These are phyloP conservation scores for Hyalella azteca DNA, from an alignment of 2,888 invertebrate species.

Conservation along the genomic window DNA sequence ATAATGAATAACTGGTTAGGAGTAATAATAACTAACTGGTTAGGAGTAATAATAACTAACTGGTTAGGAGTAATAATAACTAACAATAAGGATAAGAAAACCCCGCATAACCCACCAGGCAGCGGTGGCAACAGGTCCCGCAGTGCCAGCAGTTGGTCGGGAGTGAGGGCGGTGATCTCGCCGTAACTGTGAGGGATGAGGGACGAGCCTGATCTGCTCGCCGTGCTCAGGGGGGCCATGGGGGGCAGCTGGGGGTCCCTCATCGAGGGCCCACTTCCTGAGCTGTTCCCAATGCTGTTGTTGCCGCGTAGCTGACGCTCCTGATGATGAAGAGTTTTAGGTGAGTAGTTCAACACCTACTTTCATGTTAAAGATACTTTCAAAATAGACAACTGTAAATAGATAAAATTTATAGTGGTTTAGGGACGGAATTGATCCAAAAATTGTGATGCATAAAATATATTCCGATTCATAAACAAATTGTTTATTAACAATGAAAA, in stretches of 20 bases:
- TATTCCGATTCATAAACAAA: too few relatives aligned
- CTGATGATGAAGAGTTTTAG: neutral
- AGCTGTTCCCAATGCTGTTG: neutral
- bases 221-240: neutral
- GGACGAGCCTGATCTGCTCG: neutral
- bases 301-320: neutral
- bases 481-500: too few relatives aligned
- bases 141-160: conserved; percentile 24
- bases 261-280: neutral
- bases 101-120: neutral
- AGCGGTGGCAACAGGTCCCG: conserved; percentile 12
- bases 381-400: too few relatives aligned
- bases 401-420: too few relatives aligned
- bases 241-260: neutral
- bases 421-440: too few relatives aligned
- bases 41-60: too few relatives aligned
- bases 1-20: too few relatives aligned
- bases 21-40: too few relatives aligned
- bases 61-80: too few relatives aligned
- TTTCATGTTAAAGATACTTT: too few relatives aligned
- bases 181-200: conserved; percentile 27
- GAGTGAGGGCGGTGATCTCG: conserved; percentile 22
- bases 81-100: neutral
- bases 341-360: too few relatives aligned
- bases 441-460: too few relatives aligned